A percentile compares a stretch with the other conserved stretches of the same genome.
These are phyloP conservation scores for Unio pictorum DNA, from an alignment of 2,888 invertebrate species.

Conservation along the genomic window DNA sequence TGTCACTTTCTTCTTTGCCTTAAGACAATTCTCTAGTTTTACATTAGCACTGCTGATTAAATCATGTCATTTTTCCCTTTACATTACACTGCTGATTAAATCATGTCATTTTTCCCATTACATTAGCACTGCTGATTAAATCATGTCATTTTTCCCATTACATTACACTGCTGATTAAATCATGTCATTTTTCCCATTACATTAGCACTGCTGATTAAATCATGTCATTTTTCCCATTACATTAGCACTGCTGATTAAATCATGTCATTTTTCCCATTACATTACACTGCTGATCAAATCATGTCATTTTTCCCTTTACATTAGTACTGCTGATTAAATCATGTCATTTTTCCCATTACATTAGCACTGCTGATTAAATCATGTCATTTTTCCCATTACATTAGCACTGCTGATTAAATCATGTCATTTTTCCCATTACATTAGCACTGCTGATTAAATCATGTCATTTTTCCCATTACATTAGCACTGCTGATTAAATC, in stretches of 20 bases:
- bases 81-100: neutral
- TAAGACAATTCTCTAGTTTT: too few relatives aligned
- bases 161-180: neutral
- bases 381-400: neutral
- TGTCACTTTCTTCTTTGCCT: too few relatives aligned
- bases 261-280: neutral
- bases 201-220: neutral
- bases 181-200: neutral
- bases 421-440: too few relatives aligned
- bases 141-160: neutral
- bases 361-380: neutral
- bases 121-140: neutral
- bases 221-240: neutral
- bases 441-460: too few relatives aligned
- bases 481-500: too few relatives aligned
- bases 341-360: neutral
- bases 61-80: slow-evolving; percentile 13
- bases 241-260: neutral
- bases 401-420: neutral
- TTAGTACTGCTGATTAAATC: neutral
- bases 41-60: neutral
- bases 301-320: neutral
- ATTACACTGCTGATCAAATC: neutral
- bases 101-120: neutral
- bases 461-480: too few relatives aligned